Conservation (phyloP, 2,797 vertebrate species). For the Pempheris klunzingeri region DNA sequence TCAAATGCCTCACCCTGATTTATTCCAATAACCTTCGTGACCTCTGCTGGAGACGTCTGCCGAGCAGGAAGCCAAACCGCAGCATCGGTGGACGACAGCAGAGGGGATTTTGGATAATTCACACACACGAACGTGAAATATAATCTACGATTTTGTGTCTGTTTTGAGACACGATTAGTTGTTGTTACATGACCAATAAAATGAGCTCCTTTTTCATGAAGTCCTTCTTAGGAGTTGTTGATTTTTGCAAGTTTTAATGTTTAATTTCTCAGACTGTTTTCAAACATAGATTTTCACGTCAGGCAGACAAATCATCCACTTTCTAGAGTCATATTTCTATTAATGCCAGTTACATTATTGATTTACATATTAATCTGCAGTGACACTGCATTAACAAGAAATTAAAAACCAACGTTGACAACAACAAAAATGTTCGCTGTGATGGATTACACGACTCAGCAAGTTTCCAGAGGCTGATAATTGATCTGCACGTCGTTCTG, state of each 20-base stretch:
- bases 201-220: not conserved
- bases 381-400: not conserved
- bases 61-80: not conserved
- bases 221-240: no score
- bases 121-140: not conserved
- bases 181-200: conserved; percentile 12
- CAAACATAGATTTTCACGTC: not conserved
- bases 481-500: not conserved
- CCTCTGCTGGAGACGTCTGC: not conserved
- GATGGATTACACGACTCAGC: not conserved
- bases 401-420: not conserved
- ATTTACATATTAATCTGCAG: not conserved
- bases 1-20: not conserved
- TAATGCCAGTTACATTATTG: no score
- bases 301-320: no score
- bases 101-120: not conserved
- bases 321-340: no score
- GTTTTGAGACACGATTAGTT: conserved; percentile 33
- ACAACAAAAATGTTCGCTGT: not conserved
- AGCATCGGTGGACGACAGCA: not conserved
- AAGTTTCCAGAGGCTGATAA: not conserved
- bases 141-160: conserved; percentile 25
- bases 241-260: not conserved
- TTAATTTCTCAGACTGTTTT: not conserved
- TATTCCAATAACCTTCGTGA: not conserved